A percentile compares a stretch with the other conserved stretches of the same genome.
Evolutionary conservation across 2,888 invertebrate species (phyloP).

Genomic region (Dysmachus trigonus): DNA sequence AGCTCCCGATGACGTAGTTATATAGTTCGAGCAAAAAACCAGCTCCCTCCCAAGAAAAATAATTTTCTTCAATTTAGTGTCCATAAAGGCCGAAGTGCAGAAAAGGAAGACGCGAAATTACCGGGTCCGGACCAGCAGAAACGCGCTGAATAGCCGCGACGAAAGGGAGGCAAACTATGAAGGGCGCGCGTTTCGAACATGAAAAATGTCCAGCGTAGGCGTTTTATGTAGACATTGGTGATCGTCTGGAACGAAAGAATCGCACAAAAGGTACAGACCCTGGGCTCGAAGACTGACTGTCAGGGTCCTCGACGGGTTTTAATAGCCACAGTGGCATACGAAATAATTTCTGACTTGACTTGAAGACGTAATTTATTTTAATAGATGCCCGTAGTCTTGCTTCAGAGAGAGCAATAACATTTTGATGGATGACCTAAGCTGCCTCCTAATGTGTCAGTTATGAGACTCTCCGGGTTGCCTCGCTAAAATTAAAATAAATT

Average conservation of each 20-base stretch:
- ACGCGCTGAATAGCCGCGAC: background rate
- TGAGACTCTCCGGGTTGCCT: background rate
- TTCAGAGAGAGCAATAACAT: background rate
- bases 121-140: background rate
- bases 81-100: background rate
- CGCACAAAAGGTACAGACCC: background rate
- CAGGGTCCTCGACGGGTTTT: background rate
- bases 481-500: background rate
- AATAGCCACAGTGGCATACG: conserved; percentile 13
- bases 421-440: background rate
- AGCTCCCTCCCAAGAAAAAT: background rate
- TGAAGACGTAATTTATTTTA: conserved; percentile 18
- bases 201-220: conserved; percentile 14
- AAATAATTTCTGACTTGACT: conserved; percentile 1
- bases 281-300: background rate
- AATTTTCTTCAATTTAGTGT: conserved; percentile 9
- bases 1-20: background rate
- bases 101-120: background rate
- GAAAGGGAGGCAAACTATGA: background rate
- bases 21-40: background rate
- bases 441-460: background rate
- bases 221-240: conserved; percentile 21
- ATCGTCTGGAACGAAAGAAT: conserved; percentile 1
- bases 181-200: conserved; percentile 13
- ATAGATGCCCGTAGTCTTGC: background rate